Base-by-base conservation (phyloP, 1,140 invertebrate species). In the Tribolium madens region DNA sequence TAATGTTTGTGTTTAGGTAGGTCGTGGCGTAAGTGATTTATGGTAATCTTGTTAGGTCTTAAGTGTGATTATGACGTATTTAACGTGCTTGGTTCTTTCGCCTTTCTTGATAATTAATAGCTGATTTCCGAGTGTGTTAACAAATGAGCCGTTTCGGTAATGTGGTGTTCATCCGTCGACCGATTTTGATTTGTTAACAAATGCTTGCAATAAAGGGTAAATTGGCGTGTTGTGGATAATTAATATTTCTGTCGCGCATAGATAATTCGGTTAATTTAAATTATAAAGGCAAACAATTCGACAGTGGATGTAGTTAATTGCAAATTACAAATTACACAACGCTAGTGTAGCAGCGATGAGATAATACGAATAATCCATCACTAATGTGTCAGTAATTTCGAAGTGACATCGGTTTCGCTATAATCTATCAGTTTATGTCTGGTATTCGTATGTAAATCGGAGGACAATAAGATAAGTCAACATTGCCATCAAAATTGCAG, bases 1-100 rank as follows among this genome's bases (percentile, higher is more conserved):
- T 50, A 48, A 57, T 73, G 52, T 46, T 46, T 50, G 64, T 79
- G 75, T 79, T 79, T 76, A 76, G 75, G 76, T 70, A 78, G 76
- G 36, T 75, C 36, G 36, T 57, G 73, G 7, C 18, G 42, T 33
- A 47, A 36, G 46, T 75, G 73, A 75, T 75, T 75, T 64, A 75
- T 60, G 73, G 7, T 75, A 64, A 75, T 75, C 73, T 75, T 64
- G 52, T 60, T 75, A 18, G 36, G 36, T 69, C 12, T 15, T 72
- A 33, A 31, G 57, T 64, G 26, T 64, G 57, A 64, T 64, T 64
- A 64, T 64, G 57, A 64, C 57, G 31, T 64, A 26, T 31, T 64
- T 33, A 64, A 36, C 18, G 18, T 9, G 57, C 26, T 13, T n/a
- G 10, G 57, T 17, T 57, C 10, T 64, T 64, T 64, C 26, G 6